Evolutionary conservation across 2,797 vertebrate species (phyloP).

Genomic region (Trachops cirrhosus): DNA sequence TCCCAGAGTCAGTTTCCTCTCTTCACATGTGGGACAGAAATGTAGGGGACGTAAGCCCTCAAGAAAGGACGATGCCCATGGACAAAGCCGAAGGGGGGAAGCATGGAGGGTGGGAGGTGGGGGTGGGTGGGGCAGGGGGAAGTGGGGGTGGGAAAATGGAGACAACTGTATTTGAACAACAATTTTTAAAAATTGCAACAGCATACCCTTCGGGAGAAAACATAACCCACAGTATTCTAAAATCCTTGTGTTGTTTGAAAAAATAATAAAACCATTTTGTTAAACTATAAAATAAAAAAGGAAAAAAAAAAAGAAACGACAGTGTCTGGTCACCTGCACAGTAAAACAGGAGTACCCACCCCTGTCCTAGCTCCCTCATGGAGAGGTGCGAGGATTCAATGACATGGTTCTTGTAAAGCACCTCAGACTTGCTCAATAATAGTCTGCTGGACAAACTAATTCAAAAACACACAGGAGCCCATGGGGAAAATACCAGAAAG

Average conservation of each 20-base stretch:
- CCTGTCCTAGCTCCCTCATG: accelerated
- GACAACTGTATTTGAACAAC: too few relatives aligned
- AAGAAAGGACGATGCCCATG: too few relatives aligned
- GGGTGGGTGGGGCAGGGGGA: too few relatives aligned
- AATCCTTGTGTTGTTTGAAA: too few relatives aligned
- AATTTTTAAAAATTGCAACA: too few relatives aligned
- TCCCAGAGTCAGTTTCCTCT: background rate
- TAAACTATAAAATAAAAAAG: too few relatives aligned
- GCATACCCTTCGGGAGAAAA: too few relatives aligned
- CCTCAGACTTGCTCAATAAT: background rate
- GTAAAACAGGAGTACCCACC: background rate
- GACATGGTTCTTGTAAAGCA: background rate
- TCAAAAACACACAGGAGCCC: background rate
- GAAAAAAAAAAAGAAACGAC: background rate
- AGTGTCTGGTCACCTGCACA: background rate
- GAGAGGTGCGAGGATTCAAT: background rate
- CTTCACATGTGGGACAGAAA: background rate
- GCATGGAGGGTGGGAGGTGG: too few relatives aligned
- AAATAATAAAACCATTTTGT: too few relatives aligned
- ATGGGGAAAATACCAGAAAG: background rate
- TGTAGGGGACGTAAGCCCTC: background rate
- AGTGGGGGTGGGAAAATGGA: too few relatives aligned
- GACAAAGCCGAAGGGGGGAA: too few relatives aligned
- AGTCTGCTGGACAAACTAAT: background rate
- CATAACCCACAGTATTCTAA: too few relatives aligned